Evolutionary conservation across 2,888 invertebrate species (phyloP).

Genomic region (Eudasyphora cyanicolor): DNA sequence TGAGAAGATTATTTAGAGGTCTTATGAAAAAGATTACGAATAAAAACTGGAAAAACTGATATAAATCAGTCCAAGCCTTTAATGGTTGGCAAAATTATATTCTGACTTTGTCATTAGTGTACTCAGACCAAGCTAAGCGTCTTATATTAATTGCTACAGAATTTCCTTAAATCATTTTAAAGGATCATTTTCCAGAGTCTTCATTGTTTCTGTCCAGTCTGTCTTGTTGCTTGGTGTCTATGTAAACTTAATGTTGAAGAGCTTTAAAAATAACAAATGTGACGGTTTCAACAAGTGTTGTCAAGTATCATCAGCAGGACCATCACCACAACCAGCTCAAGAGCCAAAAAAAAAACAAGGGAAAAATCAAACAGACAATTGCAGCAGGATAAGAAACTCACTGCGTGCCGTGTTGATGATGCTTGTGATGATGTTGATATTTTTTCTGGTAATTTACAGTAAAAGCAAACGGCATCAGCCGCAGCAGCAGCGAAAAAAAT

Average conservation of each 20-base stretch:
- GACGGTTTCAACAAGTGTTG: slow-evolving; percentile 66
- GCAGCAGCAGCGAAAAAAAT: background rate
- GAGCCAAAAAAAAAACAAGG: too few species aligned
- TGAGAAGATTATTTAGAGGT: too few species aligned
- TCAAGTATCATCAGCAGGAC: slow-evolving; percentile 60
- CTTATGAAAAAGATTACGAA: too few species aligned
- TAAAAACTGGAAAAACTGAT: too few species aligned
- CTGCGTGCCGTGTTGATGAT: background rate
- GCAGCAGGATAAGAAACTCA: background rate
- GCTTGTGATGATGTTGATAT: slow-evolving; percentile 21
- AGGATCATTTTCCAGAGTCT: too few species aligned
- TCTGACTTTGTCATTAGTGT: too few species aligned
- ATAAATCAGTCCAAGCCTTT: too few species aligned
- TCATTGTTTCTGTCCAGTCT: background rate
- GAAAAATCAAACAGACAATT: background rate
- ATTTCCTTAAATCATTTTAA: too few species aligned
- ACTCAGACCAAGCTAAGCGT: too few species aligned
- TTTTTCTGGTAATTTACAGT: background rate
- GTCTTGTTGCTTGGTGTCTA: slow-evolving; percentile 1
- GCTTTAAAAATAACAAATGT: slow-evolving; percentile 65
- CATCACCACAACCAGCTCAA: slow-evolving; percentile 44
- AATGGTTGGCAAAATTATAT: too few species aligned
- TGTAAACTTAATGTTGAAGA: slow-evolving; percentile 56
- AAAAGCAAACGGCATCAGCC: too few species aligned
- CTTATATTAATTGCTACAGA: too few species aligned